Base-by-base conservation (phyloP, 2,113 vertebrate species). In the Forbesichthys papilliferus region DNA sequence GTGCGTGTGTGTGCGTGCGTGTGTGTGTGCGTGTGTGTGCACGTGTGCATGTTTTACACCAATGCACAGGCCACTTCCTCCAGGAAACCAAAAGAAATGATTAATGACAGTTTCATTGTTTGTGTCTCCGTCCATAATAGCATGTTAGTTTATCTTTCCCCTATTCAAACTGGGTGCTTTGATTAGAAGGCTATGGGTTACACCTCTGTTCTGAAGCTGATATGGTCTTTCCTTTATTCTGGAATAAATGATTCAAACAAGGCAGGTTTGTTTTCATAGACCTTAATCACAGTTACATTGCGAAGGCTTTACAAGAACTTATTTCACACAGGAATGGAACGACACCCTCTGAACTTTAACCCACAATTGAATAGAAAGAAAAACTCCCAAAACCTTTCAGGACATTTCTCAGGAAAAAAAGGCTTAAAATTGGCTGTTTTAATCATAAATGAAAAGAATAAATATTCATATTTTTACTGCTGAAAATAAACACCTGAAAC, bases 81-180 rank as follows among this genome's bases (percentile, higher is more conserved):
- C 75, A 85, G 92, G 92, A 93, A 93, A 86, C 65, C 81, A 66
- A 79, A 65, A 65, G 66, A 81, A 84, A 87, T 90, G 89, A 91
- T 88, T 84, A 81, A 91, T 84, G 81, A 83, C 76, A 64, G 64
- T 83, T 90, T 91, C 80, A 91, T 90, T 92, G 83, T 87, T 91
- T 86, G 79, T 80, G 71, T 85, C 83, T 79, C 83, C 75, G 77
- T 59, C 76, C 83, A 86, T 91, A 13, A 60, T 74, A 20, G 34
- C n/a, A 5, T 64, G 53, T 88, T 84, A 84, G 27, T 87, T 90
- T 70, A 79, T 86, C 68, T 83, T 90, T 81, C 78, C 79, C 69
- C 74, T 81, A 73, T 75, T 85, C 85, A 70, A 63, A 81, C 74
- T 69, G 56, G 61, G 7, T 55, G 54, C 27, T 58, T 58, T 58